Base-by-base conservation (phyloP, 2,797 vertebrate genomes). In the Vespertilio murinus region DNA sequence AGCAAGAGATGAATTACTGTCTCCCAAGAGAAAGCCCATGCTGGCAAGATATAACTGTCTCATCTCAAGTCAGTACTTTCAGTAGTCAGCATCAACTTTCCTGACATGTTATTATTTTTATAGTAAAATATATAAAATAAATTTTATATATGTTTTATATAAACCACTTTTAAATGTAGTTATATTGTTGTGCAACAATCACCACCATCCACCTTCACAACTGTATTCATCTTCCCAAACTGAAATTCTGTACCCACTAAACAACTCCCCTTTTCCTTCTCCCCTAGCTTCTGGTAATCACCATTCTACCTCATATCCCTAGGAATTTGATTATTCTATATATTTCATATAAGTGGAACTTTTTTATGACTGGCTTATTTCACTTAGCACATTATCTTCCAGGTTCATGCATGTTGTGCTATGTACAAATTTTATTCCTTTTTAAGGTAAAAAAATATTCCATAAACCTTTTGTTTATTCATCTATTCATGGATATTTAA, bases 331-430 rank as follows among this genome's bases (percentile, higher is more conserved):
- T 18, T 13, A 8, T 11, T 42, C 22, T 23, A n/a, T 45, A 16
- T 10, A 4, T 22, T 59, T 9, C 18, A 6, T 8, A 0, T 30
- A 28, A 70, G 49, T 33, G 70, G 47, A 49, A 3, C 11, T 47
- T 28, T 49, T 67, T 22, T 3, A 20, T 1, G 11, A 23, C 49
- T 7, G 30, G 22, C 45, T 56, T 67, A 11, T 56, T 4, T 59
- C 90, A 20, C 23, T 2, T 2, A 40, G n/a, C 18, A 0, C 0
- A 3, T 0, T 0, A 0, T 38, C 64, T 16, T 78, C 1, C 0
- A 49, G 28, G 16, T 0, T 23, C 4, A 33, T 11, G 33, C 59
- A 5, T 1, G 13, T 4, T 4, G 11, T 0, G 6, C 10, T 25
- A 0, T 33, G 52, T 12, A 40, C 25, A 12, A 64, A 33, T 33